Percentiles rank a stretch among this genome's conserved stretches.
Evolutionary conservation across 2,113 vertebrate species (phyloP).

Genomic region (Conger conger): DNA sequence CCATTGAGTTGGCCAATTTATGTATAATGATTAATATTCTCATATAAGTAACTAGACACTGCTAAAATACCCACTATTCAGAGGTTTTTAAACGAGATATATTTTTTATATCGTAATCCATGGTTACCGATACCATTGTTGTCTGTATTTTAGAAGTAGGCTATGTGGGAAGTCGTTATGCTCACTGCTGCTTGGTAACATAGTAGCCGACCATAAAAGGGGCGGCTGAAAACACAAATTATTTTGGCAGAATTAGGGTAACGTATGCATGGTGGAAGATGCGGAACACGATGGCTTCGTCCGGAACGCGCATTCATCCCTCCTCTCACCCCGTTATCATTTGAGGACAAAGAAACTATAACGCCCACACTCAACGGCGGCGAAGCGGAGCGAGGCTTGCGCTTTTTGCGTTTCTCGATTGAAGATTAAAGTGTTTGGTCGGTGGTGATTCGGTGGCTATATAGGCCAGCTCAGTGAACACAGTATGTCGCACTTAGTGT

Average conservation of each 20-base stretch:
- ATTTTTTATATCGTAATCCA: too few relatives aligned
- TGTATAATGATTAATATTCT: not conserved
- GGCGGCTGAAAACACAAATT: not conserved
- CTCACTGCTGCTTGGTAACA: not conserved
- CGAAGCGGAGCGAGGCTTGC: not conserved
- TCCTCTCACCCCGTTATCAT: slow-evolving; percentile 22
- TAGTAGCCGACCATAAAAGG: not conserved
- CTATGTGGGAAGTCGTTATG: not conserved
- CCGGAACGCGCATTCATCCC: slow-evolving; percentile 22
- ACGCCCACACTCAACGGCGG: not conserved
- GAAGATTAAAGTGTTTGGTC: not conserved
- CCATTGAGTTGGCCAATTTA: not conserved
- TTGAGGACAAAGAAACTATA: slow-evolving; percentile 70
- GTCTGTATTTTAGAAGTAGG: not conserved
- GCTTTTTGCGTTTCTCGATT: not conserved
- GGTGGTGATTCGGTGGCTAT: slow-evolving; percentile 5
- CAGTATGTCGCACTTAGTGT: not conserved
- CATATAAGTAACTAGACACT: too few relatives aligned
- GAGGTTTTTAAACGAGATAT: too few relatives aligned
- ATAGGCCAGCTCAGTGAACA: not conserved
- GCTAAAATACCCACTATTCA: too few relatives aligned
- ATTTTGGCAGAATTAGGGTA: not conserved
- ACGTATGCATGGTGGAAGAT: not conserved
- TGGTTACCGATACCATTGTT: not conserved
- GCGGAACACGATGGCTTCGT: not conserved